These are phyloP conservation scores for Dunckerocampus dactyliophorus DNA, from an alignment of 2,113 vertebrate genomes.

Conservation along the genomic window DNA sequence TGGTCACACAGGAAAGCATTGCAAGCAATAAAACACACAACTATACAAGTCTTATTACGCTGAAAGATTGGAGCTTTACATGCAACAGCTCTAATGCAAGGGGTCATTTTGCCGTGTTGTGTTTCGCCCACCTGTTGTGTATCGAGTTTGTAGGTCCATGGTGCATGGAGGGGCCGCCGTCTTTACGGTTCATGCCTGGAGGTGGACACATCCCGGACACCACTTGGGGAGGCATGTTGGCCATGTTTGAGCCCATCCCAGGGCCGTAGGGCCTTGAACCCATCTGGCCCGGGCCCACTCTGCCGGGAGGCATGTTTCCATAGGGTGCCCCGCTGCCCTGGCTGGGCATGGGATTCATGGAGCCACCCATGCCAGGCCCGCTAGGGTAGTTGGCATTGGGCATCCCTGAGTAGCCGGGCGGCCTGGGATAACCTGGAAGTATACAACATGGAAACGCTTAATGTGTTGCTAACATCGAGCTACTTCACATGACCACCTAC, in stretches of 20 bases:
- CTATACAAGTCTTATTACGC: background rate
- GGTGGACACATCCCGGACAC: slow-evolving; percentile 93
- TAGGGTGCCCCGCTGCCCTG: slow-evolving; percentile 87
- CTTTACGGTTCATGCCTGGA: slow-evolving; percentile 92
- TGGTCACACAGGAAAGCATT: slow-evolving; percentile 15
- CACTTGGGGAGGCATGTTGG: slow-evolving; percentile 85
- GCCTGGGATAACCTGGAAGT: slow-evolving; percentile 85
- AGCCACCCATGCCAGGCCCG: slow-evolving; percentile 83
- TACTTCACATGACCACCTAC: background rate
- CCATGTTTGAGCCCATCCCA: slow-evolving; percentile 87
- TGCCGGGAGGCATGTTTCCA: slow-evolving; percentile 81
- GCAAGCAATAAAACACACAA: slow-evolving; percentile 3
- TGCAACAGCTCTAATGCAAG: background rate
- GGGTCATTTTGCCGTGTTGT: background rate
- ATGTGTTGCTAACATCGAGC: background rate
- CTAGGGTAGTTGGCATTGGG: slow-evolving; percentile 90
- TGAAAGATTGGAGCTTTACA: slow-evolving; percentile 1
- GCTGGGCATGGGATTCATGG: slow-evolving; percentile 87
- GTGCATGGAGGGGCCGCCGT: slow-evolving; percentile 81
- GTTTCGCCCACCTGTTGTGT: slow-evolving; percentile 83
- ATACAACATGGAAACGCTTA: slow-evolving; percentile 2
- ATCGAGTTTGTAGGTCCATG: slow-evolving; percentile 87
- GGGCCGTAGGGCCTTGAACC: slow-evolving; percentile 84
- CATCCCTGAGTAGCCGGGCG: slow-evolving; percentile 91
- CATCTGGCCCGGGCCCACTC: slow-evolving; percentile 89